Evolutionary conservation across 2,888 invertebrate genomes (phyloP).

Genomic region (Fragum fragum): DNA sequence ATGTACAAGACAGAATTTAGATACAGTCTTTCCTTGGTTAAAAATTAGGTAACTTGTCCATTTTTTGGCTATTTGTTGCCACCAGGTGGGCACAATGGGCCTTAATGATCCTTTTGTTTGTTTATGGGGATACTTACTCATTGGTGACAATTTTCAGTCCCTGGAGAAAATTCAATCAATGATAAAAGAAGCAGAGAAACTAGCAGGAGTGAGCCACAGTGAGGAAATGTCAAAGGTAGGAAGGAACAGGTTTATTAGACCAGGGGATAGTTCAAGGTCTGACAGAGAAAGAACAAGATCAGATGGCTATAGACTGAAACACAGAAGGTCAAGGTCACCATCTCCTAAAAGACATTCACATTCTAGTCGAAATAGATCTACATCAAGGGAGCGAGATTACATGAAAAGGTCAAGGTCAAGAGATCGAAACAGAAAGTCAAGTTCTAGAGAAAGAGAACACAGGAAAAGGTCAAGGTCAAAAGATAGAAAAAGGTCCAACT

Average conservation of each 20-base stretch:
- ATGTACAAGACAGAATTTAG: too few species aligned
- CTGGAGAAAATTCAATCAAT: slow-evolving; percentile 88
- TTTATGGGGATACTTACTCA: too few species aligned
- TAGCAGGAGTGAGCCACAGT: slow-evolving; percentile 41
- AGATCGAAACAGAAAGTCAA: slow-evolving; percentile 9
- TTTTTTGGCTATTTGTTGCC: too few species aligned
- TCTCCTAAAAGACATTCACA: slow-evolving; percentile 20
- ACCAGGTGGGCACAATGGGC: too few species aligned
- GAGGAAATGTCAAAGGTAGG: slow-evolving; percentile 35
- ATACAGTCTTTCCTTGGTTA: too few species aligned
- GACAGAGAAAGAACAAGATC: background rate
- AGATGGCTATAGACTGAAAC: background rate
- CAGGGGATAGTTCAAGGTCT: slow-evolving; percentile 49
- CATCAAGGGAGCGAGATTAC: background rate
- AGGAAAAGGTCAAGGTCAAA: slow-evolving; percentile 25
- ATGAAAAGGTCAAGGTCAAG: slow-evolving; percentile 32
- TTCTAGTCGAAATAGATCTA: slow-evolving; percentile 4
- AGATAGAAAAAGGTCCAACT: slow-evolving; percentile 29
- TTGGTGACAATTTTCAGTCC: too few species aligned
- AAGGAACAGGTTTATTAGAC: slow-evolving; percentile 70
- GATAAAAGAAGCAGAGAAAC: slow-evolving; percentile 88
- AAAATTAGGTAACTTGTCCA: too few species aligned
- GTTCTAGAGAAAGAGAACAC: slow-evolving; percentile 11
- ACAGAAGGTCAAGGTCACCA: slow-evolving; percentile 20
- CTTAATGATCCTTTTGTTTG: too few species aligned